These are phyloP conservation scores for Macaria liturata DNA, from an alignment of 2,888 invertebrate species.

Conservation along the genomic window DNA sequence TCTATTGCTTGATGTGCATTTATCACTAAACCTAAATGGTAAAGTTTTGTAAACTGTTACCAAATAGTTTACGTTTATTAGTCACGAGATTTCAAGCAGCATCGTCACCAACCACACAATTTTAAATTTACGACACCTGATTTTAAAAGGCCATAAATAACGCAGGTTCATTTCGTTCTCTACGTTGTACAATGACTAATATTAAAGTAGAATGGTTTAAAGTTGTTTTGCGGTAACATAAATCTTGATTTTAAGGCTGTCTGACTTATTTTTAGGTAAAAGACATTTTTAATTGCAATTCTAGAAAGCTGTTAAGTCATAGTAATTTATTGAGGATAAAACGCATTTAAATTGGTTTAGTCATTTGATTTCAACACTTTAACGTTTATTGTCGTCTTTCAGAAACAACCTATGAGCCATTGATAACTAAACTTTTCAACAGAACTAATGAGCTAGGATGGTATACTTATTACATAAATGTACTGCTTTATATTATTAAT, in stretches of 20 bases:
- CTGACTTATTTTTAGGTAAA: constrained; percentile 24
- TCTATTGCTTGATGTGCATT: too few relatives aligned
- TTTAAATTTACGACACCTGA: constrained; percentile 28
- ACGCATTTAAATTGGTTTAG: constrained; percentile 1
- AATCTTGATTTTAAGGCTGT: constrained; percentile 31
- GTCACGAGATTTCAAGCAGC: background rate
- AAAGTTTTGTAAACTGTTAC: too few relatives aligned
- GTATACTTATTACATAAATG: too few relatives aligned
- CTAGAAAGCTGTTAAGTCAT: constrained; percentile 28
- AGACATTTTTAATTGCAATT: constrained; percentile 32
- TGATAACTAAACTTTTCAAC: too few relatives aligned
- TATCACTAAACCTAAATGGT: too few relatives aligned
- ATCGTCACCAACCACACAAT: constrained; percentile 22
- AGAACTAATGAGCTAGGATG: too few relatives aligned
- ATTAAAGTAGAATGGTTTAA: constrained; percentile 23
- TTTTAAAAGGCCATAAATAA: constrained; percentile 29
- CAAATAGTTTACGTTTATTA: too few relatives aligned
- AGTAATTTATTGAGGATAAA: constrained; percentile 33
- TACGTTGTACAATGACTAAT: constrained; percentile 32
- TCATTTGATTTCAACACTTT: background rate
- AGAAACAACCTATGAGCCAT: too few relatives aligned
- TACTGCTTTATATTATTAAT: too few relatives aligned
- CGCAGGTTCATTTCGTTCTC: constrained; percentile 22
- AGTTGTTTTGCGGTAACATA: constrained; percentile 32
- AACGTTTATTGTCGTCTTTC: too few relatives aligned